A percentile compares a stretch with the other conserved stretches of the same genome.
phyloP scores from a whole-genome alignment of 30 jellyfish, hydroid and myxozoan species.

The Cassiopea andromeda region DNA sequence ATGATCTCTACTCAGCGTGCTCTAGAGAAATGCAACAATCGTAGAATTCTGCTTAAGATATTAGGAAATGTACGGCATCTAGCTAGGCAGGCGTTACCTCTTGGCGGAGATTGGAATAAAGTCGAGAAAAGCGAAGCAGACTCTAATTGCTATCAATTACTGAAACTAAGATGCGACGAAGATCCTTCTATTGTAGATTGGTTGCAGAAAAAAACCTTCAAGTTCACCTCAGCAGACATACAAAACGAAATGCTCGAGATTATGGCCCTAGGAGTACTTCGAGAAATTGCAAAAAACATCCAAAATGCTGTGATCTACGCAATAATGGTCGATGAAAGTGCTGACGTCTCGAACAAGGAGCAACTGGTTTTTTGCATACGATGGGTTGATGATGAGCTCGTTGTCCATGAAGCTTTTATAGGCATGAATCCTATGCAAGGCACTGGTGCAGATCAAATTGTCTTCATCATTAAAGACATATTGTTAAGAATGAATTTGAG shows the following conservation, averaged over 20 bases:
- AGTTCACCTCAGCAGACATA: conserved; percentile 52
- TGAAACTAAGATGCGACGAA: conserved; percentile 64
- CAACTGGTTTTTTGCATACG: conserved; percentile 63
- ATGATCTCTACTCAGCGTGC: conserved; percentile 46
- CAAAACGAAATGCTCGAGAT: conserved; percentile 69
- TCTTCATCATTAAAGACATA: conserved; percentile 17
- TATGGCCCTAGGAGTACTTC: conserved; percentile 48
- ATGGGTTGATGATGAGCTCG: conserved; percentile 51
- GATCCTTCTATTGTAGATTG: conserved; percentile 76
- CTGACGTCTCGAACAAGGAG: conserved; percentile 73
- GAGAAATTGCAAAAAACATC: conserved; percentile 48
- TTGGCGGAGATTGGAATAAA: conserved; percentile 50
- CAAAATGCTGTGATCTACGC: conserved; percentile 37
- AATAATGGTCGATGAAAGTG: conserved; percentile 55
- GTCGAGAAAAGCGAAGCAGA: conserved; percentile 54
- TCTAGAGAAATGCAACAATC: conserved; percentile 39
- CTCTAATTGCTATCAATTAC: conserved; percentile 69
- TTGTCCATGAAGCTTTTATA: conserved; percentile 46
- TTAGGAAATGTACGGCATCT: not conserved
- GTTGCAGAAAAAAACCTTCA: conserved; percentile 66
- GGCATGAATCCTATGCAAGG: conserved; percentile 35
- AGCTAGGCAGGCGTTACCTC: conserved; percentile 38
- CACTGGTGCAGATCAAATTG: conserved; percentile 46
- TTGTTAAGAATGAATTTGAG: conserved; percentile 61
- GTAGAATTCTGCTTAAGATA: conserved; percentile 22